Conservation (phyloP, 2,888 invertebrate genomes). For the Ophion slaviceki region DNA sequence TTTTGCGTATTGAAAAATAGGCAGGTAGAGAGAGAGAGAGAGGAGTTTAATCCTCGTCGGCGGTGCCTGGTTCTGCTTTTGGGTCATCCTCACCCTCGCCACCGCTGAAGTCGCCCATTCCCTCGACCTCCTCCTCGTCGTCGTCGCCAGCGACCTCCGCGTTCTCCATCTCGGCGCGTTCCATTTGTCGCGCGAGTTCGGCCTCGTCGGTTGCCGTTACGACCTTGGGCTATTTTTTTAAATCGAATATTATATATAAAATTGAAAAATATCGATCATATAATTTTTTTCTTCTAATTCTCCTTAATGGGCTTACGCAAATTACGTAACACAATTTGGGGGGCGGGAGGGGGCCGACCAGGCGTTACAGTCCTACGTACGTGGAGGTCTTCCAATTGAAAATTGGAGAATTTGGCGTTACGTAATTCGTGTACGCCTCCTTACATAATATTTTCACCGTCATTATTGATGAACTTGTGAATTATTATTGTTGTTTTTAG, state of each 20-base stretch:
- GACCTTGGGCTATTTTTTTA: slow-evolving; percentile 91
- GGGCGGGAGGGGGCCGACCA: no score
- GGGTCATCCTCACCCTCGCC: slow-evolving; percentile 83
- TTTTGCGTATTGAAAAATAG: slow-evolving; percentile 6
- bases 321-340: no score
- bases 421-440: no score
- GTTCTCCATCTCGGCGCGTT: slow-evolving; percentile 96
- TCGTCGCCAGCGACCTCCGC: slow-evolving; percentile 97
- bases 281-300: no score
- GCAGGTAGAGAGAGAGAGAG: neutral
- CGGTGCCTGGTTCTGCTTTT: slow-evolving; percentile 77
- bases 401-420: no score
- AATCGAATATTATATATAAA: slow-evolving; percentile 6
- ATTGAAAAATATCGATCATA: neutral
- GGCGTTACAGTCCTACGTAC: no score
- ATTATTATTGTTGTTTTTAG: no score
- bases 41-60: slow-evolving; percentile 76
- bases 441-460: neutral
- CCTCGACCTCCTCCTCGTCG: slow-evolving; percentile 91
- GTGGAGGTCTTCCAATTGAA: no score
- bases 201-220: slow-evolving; percentile 99
- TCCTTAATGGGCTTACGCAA: no score
- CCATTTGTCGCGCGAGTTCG: slow-evolving; percentile 96
- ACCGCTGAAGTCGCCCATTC: slow-evolving; percentile 84
- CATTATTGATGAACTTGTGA: no score